Base-by-base conservation (phyloP, 2,888 invertebrate species). In the Epirrhoe alternata region DNA sequence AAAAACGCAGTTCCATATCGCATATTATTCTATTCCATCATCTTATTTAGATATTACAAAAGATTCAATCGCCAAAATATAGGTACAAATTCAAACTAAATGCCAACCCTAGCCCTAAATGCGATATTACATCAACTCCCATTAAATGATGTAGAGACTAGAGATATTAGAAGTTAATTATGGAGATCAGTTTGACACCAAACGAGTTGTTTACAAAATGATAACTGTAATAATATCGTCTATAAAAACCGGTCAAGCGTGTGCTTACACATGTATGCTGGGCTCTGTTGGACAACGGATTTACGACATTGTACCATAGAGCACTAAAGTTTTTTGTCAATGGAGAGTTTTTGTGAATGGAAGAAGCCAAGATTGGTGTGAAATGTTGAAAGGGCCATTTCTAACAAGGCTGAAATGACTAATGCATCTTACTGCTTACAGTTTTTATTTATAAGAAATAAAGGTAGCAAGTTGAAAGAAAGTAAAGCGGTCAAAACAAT, bases 191-290 rank as follows among this genome's bases (percentile, higher is more conserved):
- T 51, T 62, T 24, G 59, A 49, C 52, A 56, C 42, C 17, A 67
- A 67, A 60, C 53, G 49, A 49, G 60, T 52, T 60, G 60, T 64
- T 61, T 61, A 64, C 63, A 61, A 52, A 67, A 60, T 63, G 52
- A 57, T 67, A 67, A 67, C 67, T 52, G 64, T 63, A 16, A 14
- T 2, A 62, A 63, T 56, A 52, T 56, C 47, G 47, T 38, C 60
- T 55, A 56, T 33, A 33, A 52, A 53, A 64, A 67, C 60, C 63
- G 38, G 67, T 64, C 56, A 64, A 56, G 67, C 56, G 47, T 59
- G 63, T 38, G 60, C 17, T 64, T 52, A 54, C 31, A 49, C 60
- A 14, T 52, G 31, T 56, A 35, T 30, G 33, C n/a, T 51, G 42
- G 51, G 58, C 35, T 60, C 56, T 10, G 52, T 33, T 3, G 24